phyloP scores from a whole-genome alignment of 1,140 invertebrate species.

The Calliphora vicina region DNA sequence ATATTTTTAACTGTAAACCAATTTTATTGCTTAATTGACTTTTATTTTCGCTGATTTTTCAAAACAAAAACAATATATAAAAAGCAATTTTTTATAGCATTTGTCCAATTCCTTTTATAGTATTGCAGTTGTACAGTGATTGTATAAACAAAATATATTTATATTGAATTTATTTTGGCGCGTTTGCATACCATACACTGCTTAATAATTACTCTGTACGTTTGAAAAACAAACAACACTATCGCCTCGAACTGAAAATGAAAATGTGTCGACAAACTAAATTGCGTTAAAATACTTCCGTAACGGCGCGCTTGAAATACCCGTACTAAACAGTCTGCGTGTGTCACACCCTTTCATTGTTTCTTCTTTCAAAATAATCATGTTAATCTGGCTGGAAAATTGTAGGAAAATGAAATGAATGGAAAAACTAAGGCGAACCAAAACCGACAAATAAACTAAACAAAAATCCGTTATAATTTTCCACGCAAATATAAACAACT shows the following conservation, averaged over 20 bases:
- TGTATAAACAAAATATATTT: not conserved
- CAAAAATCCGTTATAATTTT: slow-evolving; percentile 31
- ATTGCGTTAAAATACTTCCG: slow-evolving; percentile 29
- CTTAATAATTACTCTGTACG: not conserved
- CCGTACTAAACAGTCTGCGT: not conserved
- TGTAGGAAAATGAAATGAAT: not conserved
- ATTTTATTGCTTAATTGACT: not conserved
- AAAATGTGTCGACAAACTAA: not conserved
- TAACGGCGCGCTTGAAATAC: slow-evolving; percentile 20
- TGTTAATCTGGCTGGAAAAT: slow-evolving; percentile 30
- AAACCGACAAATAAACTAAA: not conserved
- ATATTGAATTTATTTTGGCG: not conserved
- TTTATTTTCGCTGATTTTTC: not conserved
- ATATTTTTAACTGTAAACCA: not conserved
- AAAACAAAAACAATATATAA: too few relatives aligned
- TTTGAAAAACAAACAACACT: slow-evolving; percentile 6
- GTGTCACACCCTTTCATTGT: slow-evolving; percentile 28
- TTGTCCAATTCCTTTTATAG: not conserved
- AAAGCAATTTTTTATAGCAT: not conserved
- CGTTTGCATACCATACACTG: not conserved
- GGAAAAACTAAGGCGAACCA: slow-evolving; percentile 2
- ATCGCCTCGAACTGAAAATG: not conserved
- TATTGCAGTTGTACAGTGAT: not conserved
- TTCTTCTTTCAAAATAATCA: slow-evolving; percentile 19
- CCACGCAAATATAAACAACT: slow-evolving; percentile 28